Evolutionary conservation across 2,888 invertebrate genomes (phyloP), one percentile per base, ranked within the genome.

Genomic region (Sarcophaga subvicina): DNA sequence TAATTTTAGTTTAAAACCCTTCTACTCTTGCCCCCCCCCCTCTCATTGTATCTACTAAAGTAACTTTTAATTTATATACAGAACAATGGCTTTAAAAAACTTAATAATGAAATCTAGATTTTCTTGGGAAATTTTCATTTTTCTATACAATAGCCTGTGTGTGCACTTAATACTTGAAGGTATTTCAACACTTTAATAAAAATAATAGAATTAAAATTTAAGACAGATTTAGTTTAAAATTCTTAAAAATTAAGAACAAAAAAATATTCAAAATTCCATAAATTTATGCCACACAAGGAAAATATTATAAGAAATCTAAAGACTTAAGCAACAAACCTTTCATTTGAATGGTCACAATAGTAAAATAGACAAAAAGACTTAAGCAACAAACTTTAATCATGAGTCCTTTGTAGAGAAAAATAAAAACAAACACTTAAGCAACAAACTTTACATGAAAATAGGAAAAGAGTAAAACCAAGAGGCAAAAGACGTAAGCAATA

Each of bases 71-170:
- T 80, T 80, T 76, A 76, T 71, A 25, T 70, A 84, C 70, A 80
- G 64, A 75, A 84, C 87, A 84, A 84, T 87, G 81, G 80, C 54
- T 37, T 37, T 62, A 45, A 83, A 83, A 72, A 49, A 6, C 67
- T 83, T 37, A 2, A 2, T 37, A 80, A 83, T 83, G 83, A 78
- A 87, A 87, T 87, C 87, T 78, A 84, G 87, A 87, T 87, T 87
- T 87, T 79, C 87, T 84, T 87, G 87, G 79, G 87, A 87, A 84
- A 27, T n/a, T 22, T 22, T 64, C 17, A 37, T 12, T 4, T 25
- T 73, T 66, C 63, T 27, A 64, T n/a, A 87, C 87, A 87, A 87
- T 87, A 63, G 75, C 45, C 66, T n/a, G 69, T 73, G 64, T 79
- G 47, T 69, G 8, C 60, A 45, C 49, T 54, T 64, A 76, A 80